These are phyloP conservation scores for Phaedon cochleariae DNA, from an alignment of 2,888 invertebrate species.

Conservation along the genomic window DNA sequence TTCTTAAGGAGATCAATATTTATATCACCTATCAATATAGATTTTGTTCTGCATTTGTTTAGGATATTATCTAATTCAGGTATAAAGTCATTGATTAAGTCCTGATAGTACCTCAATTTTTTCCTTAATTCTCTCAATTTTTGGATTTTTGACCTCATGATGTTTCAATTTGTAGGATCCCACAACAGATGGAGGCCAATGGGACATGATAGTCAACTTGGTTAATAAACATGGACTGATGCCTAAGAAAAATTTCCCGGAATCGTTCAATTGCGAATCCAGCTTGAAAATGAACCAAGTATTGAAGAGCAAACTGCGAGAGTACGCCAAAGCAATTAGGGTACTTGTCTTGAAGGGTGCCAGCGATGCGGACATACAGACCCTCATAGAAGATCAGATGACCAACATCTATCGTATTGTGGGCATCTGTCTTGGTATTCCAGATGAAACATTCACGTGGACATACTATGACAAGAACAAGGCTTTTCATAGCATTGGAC, in stretches of 20 bases:
- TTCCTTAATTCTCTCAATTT: conserved; percentile 30
- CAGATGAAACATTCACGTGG: conserved; percentile 81
- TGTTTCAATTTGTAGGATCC: conserved; percentile 68
- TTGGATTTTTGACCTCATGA: too few relatives aligned
- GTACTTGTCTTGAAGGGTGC: conserved; percentile 70
- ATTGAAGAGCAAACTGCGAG: conserved; percentile 85
- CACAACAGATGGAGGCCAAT: conserved; percentile 88
- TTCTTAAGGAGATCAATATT: too few relatives aligned
- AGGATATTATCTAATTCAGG: too few relatives aligned
- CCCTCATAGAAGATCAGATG: conserved; percentile 75
- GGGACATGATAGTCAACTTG: conserved; percentile 91
- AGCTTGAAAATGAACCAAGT: conserved; percentile 80
- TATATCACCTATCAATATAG: too few relatives aligned
- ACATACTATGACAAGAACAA: conserved; percentile 87
- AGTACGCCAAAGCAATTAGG: conserved; percentile 79
- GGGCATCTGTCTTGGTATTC: conserved; percentile 85
- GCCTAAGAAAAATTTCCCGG: conserved; percentile 89
- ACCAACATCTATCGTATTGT: conserved; percentile 80
- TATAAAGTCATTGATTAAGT: too few relatives aligned
- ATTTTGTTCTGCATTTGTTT: too few relatives aligned
- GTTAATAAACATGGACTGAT: conserved; percentile 88
- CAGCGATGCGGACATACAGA: conserved; percentile 70
- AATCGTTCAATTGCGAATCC: conserved; percentile 79
- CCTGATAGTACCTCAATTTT: too few relatives aligned
- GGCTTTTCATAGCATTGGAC: conserved; percentile 76